phyloP scores from a whole-genome alignment of 2,888 invertebrate species.

The Drosophila flavopinicola region DNA sequence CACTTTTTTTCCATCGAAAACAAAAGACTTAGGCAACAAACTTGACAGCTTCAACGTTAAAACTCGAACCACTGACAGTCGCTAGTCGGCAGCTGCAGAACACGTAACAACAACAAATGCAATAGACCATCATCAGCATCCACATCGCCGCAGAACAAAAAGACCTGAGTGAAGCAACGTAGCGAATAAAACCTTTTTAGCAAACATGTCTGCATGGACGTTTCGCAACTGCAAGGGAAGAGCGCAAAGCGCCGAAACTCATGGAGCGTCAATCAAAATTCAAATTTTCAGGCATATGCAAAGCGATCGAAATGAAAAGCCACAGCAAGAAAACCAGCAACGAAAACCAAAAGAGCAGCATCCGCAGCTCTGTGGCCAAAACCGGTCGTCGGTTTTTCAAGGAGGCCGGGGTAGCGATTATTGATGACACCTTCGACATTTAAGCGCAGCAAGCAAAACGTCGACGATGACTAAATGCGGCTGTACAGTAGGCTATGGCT shows the following conservation, averaged over 20 bases:
- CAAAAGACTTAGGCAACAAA: conserved; percentile 49
- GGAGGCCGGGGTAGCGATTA: conserved; percentile 35
- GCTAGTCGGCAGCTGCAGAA: conserved; percentile 10
- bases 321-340: conserved; percentile 33
- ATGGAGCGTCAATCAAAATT: conserved; percentile 67
- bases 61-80: neutral
- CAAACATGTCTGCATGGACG: conserved; percentile 21
- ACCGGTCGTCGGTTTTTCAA: conserved; percentile 44
- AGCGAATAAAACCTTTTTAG: conserved; percentile 28
- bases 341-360: conserved; percentile 38
- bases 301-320: conserved; percentile 52
- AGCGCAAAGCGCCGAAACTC: conserved; percentile 49
- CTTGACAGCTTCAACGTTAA: conserved; percentile 20
- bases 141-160: conserved; percentile 46
- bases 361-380: conserved; percentile 30
- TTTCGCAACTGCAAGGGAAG: conserved; percentile 58
- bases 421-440: conserved; percentile 80
- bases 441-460: conserved; percentile 53
- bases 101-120: conserved; percentile 8
- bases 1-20: neutral
- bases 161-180: conserved; percentile 42
- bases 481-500: conserved; percentile 45
- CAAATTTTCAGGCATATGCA: conserved; percentile 64
- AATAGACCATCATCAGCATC: conserved; percentile 18
- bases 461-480: conserved; percentile 58